Evolutionary conservation across 2,113 vertebrate genomes (phyloP), one percentile per base, ranked within the genome.

Genomic region (Rhizomys pruinosus): DNA sequence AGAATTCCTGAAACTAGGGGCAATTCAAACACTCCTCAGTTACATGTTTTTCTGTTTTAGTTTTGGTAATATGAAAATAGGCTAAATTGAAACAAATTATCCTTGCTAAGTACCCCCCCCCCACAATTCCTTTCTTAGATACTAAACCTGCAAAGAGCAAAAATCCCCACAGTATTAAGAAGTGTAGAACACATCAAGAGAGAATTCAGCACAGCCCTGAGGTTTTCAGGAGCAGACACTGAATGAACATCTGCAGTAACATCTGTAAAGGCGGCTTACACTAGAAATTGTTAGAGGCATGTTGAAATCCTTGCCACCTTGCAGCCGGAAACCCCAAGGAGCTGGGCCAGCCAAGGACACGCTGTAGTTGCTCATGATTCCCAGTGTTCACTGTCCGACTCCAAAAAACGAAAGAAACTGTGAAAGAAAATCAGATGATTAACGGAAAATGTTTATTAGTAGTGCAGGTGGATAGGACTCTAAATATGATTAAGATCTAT

Each of bases 221-320:
- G 15, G 32, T 91, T 84, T 80, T 64, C n/a, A 92, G 63, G 57
- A 86, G 32, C 66, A 81, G 72, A 63, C 11, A 69, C 0, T 61
- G 55, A 82, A 63, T 69, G 79, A 91, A 93, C 37, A 96, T 34
- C 44, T 89, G 44, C 19, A 90, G 90, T 0, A 34, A 96, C 96
- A 81, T 68, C 64, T 66, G 72, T 74, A 74, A 96, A 86, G 90
- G 17, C 76, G 86, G 97, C 99, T 99, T 98, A 99, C 99, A 98
- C 99, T 99, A 92, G 99, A 99, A 97, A 99, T 99, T 77, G 99
- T 98, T 95, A 99, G 98, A 81, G 99, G 99, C 99, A 99, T 98
- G 98, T 99, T 99, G 98, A 99, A 99, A 98, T 99, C 99, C 97
- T 99, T 99, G 91, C 99, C 99, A 59, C 99, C 99, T 97, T 99